Base-by-base conservation (phyloP, 2,888 invertebrate species). In the Protodeltote pygarga region DNA sequence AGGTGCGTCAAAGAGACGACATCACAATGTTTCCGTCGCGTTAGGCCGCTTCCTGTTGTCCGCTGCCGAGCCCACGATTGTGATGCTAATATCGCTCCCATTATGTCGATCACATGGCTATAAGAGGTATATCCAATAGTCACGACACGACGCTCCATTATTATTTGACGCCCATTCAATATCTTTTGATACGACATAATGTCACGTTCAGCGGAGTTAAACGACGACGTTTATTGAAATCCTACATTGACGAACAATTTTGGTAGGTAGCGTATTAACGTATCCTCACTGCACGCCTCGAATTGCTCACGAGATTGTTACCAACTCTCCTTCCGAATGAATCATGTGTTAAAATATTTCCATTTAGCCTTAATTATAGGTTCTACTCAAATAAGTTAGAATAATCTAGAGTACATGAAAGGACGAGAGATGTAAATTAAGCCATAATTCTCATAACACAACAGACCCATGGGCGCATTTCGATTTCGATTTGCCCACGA, bases 71-170 rank as follows among this genome's bases (percentile, higher is more conserved):
- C 34, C 62, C 31, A 58, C 65, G 35, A 77, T 77, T 76, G 75
- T 84, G 71, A 80, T 83, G 81, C 72, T 81, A 85, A 83, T 83
- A 66, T 63, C 68, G 75, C 71, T 73, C 78, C 76, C 73, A 74
- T 81, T 85, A 77, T 72, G 77, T 75, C 77, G 65, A 65, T 75
- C 72, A 68, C 55, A 69, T 51, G 48, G 47, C 54, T 47, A 54
- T 50, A 63, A 33, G 33, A 54, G 53, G 41, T 40, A 51, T 50
- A 65, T 52, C 46, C 41, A 62, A 62, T 62, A 40, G 48, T 45
- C 28, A 55, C 19, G 27, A 28, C 40, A 17, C 39, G 61, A 61
- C 49, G 44, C 53, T 38, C 62, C 51, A 66, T 73, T 68, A 70
- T 63, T 63, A 61, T 41, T 48, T 62, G 61, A 62, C 46, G 41